phyloP scores from a whole-genome alignment of 53 echinoderm and acorn worm species.

The Echinometra lucunter region DNA sequence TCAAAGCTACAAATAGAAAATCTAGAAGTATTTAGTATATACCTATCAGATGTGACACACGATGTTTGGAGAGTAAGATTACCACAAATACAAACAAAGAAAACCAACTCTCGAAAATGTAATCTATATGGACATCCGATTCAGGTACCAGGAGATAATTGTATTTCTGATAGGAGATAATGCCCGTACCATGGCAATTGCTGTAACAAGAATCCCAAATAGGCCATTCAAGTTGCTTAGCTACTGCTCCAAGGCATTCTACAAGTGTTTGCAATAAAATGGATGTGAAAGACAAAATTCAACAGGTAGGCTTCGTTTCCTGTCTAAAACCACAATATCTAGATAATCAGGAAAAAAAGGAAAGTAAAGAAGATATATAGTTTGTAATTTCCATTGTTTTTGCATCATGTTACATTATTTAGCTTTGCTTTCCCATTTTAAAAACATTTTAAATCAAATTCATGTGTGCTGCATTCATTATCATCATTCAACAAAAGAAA shows the following conservation, averaged over 20 bases:
- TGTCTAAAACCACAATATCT: too few species aligned
- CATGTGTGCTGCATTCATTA: too few species aligned
- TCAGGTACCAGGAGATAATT: neutral
- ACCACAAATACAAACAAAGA: neutral
- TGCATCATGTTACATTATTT: too few species aligned
- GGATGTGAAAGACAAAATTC: neutral
- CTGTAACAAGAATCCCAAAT: neutral
- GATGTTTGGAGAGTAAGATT: neutral
- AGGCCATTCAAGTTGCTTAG: neutral
- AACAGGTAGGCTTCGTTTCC: too few species aligned
- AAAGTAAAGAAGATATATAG: too few species aligned
- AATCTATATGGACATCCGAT: neutral
- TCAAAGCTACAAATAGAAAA: too few species aligned
- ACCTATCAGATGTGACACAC: neutral
- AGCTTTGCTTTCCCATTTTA: too few species aligned
- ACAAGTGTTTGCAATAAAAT: neutral
- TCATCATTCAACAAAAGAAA: too few species aligned
- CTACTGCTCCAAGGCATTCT: neutral
- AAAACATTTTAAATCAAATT: too few species aligned
- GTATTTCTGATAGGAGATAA: neutral
- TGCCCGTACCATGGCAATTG: neutral
- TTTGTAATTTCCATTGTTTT: too few species aligned
- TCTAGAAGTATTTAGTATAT: too few species aligned
- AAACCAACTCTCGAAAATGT: neutral
- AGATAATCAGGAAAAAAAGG: too few species aligned